Evolutionary conservation across 92 coral and sea anemone species (phyloP).

Genomic region (Palythoa caribaeorum): DNA sequence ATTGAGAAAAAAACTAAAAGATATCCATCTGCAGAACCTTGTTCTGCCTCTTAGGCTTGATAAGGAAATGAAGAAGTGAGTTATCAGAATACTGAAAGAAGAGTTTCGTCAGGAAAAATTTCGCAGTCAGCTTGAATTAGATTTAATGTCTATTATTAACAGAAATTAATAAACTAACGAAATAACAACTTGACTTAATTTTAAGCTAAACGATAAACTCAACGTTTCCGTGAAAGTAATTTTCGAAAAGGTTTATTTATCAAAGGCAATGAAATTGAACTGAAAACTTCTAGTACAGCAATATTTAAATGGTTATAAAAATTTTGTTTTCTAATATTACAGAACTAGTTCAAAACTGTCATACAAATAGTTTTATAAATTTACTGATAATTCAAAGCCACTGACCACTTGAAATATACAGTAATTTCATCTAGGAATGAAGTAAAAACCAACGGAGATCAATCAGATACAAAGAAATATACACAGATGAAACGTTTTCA

Average conservation of each 20-base stretch:
- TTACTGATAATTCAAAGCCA: slow-evolving; percentile 14
- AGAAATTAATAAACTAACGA: neutral
- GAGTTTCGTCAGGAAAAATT: neutral
- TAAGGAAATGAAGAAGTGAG: neutral
- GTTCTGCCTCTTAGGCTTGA: neutral
- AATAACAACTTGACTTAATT: neutral
- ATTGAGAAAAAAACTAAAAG: neutral
- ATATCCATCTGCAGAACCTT: neutral
- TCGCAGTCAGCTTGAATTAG: neutral
- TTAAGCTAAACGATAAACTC: no score
- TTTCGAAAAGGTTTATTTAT: neutral
- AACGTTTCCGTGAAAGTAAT: no score
- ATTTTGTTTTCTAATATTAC: neutral
- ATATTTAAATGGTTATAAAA: neutral
- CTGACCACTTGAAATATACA: neutral
- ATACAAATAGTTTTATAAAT: neutral
- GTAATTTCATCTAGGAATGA: neutral
- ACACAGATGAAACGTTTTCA: neutral
- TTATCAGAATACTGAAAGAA: neutral
- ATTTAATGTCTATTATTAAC: neutral
- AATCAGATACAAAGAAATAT: neutral
- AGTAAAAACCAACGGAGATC: neutral
- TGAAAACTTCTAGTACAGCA: neutral
- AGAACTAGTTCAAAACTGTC: slow-evolving; percentile 11
- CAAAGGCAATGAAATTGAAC: neutral